Evolutionary conservation across 2,797 vertebrate species (phyloP), one percentile per base, ranked within the genome.

Genomic region (Lacerta bilineata): DNA sequence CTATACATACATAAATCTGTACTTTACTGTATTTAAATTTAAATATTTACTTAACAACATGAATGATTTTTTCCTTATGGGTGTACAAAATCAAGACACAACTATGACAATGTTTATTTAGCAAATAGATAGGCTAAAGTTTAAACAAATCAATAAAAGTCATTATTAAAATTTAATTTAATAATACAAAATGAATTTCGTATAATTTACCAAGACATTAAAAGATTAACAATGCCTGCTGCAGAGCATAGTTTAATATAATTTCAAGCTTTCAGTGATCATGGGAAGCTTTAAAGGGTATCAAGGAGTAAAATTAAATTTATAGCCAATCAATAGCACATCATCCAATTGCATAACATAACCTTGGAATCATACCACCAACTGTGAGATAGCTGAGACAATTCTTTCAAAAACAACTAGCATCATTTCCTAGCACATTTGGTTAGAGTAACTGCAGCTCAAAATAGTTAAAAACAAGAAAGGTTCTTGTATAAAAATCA

Each of bases 251-350:
- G 96, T 83, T 92, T 94, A 92, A 88, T 83, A 69, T 71, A 93
- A 91, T 95, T 95, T 93, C 94, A 96, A 96, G 96, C 93, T 95
- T 92, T 97, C 92, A 74, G 20, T 61, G 23, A 84, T 80, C 33
- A 93, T 96, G 97, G 95, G 93, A 93, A 96, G 94, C 91, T 93
- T 95, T 97, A 97, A 98, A 97, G 95, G 95, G 95, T 91, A 90
- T 95, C 90, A 95, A 84, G 90, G 95, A 94, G 93, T 94, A 95
- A 97, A 94, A 96, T 95, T 94, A 93, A 93, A 95, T 97, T 96
- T 97, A 96, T 92, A 96, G 93, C 91, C 90, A 95, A 97, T 96
- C 97, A 95, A 95, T 95, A 96, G 95, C 55, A 46, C 75, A 90
- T 92, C 91, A 93, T 96, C 93, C 94, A 95, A 95, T 92, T 96